Conservation (phyloP, 2,888 invertebrate species). For the Dynastes maya region DNA sequence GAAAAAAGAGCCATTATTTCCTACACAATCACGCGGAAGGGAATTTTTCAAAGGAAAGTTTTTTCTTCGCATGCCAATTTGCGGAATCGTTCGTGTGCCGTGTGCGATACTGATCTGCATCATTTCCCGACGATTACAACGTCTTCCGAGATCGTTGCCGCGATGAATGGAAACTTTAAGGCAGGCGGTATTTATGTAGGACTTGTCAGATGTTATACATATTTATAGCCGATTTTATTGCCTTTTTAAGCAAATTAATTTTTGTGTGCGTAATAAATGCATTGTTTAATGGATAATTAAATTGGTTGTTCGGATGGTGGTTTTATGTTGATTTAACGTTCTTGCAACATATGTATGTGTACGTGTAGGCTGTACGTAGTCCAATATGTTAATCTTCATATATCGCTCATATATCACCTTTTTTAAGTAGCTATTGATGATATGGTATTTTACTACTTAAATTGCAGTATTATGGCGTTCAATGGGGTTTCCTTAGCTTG, state of each 20-base stretch:
- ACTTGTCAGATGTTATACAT: background rate
- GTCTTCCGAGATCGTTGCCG: background rate
- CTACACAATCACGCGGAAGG: conserved; percentile 23
- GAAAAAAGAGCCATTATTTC: conserved; percentile 22
- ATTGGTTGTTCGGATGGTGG: background rate
- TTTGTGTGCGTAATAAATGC: conserved; percentile 9
- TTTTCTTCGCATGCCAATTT: conserved; percentile 21
- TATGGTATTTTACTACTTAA: too few relatives aligned
- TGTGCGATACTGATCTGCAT: conserved; percentile 26
- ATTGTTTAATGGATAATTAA: conserved; percentile 11
- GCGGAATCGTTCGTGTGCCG: background rate
- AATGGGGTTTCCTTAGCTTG: too few relatives aligned
- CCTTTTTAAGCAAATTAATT: conserved; percentile 17
- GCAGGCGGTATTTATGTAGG: background rate
- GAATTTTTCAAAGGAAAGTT: conserved; percentile 35
- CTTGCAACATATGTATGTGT: background rate
- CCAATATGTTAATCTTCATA: background rate
- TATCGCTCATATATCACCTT: too few relatives aligned
- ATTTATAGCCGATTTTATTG: conserved; percentile 4
- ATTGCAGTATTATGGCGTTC: too few relatives aligned
- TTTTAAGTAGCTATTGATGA: too few relatives aligned
- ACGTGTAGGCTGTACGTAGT: background rate
- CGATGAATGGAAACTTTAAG: conserved; percentile 17
- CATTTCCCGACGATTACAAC: conserved; percentile 17
- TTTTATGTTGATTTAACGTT: background rate